Percentiles rank a stretch among this genome's conserved stretches.
Conservation (phyloP, 2,797 vertebrate species). For the Podarcis siculus region DNA sequence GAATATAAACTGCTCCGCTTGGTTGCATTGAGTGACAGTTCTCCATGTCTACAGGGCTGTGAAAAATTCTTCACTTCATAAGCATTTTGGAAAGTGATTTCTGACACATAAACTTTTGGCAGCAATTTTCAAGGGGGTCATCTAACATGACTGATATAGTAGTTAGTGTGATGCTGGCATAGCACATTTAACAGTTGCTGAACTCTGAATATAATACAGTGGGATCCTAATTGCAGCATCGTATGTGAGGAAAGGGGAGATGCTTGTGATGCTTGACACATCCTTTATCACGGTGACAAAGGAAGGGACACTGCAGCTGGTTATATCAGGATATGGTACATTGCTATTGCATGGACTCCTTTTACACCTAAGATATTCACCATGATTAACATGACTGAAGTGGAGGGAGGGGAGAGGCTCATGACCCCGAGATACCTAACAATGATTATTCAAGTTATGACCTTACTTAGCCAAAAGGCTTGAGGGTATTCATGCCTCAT, state of each 20-base stretch:
- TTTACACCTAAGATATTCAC: slow-evolving; percentile 54
- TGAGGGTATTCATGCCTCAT: neutral
- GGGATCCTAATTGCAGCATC: slow-evolving; percentile 67
- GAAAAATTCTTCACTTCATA: slow-evolving; percentile 74
- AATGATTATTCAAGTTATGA: neutral
- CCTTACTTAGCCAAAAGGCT: neutral
- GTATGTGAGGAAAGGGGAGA: slow-evolving; percentile 60
- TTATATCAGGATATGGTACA: slow-evolving; percentile 52
- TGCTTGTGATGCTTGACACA: slow-evolving; percentile 52
- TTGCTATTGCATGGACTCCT: slow-evolving; percentile 22
- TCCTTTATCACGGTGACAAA: slow-evolving; percentile 64
- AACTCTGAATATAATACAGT: slow-evolving; percentile 66
- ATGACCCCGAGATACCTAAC: neutral
- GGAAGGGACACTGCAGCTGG: slow-evolving; percentile 48
- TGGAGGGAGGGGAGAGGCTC: slow-evolving; percentile 11
- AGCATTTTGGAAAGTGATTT: slow-evolving; percentile 75
- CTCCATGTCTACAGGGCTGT: slow-evolving; percentile 70
- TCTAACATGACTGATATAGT: slow-evolving; percentile 77
- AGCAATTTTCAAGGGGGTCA: slow-evolving; percentile 80
- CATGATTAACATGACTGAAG: slow-evolving; percentile 14
- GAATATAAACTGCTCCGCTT: slow-evolving; percentile 61
- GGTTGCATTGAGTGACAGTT: slow-evolving; percentile 75
- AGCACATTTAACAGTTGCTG: slow-evolving; percentile 70
- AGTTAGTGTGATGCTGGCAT: slow-evolving; percentile 65
- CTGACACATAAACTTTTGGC: slow-evolving; percentile 79